phyloP scores from a whole-genome alignment of 2,888 invertebrate genomes.

The Hydropsyche betteni region DNA sequence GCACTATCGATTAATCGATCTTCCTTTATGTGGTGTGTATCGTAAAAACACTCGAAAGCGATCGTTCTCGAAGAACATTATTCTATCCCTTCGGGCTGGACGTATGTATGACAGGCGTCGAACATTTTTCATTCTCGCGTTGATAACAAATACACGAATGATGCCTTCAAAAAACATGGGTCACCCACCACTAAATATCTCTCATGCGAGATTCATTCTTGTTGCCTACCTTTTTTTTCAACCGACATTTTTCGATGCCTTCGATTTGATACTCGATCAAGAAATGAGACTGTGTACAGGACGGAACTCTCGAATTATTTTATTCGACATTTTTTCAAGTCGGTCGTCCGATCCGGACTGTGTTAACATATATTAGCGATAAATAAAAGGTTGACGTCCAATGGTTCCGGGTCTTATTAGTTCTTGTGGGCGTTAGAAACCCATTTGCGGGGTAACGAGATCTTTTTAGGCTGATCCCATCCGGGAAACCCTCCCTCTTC shows the following conservation, averaged over 20 bases:
- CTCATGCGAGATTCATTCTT: background rate
- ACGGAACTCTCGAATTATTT: slow-evolving; percentile 1
- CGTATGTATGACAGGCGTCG: slow-evolving; percentile 35
- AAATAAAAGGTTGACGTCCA: slow-evolving; percentile 25
- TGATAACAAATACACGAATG: slow-evolving; percentile 31
- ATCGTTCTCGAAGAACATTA: slow-evolving; percentile 33
- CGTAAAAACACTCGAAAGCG: slow-evolving; percentile 1
- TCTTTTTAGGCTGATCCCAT: slow-evolving; percentile 11
- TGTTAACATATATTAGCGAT: background rate
- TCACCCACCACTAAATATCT: slow-evolving; percentile 21
- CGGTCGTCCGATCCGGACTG: background rate
- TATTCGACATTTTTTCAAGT: background rate
- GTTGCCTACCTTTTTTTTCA: too few relatives aligned
- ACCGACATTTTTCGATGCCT: too few relatives aligned
- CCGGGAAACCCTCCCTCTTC: background rate
- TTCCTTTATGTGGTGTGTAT: too few relatives aligned
- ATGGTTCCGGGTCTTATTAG: slow-evolving; percentile 12
- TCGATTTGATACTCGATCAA: background rate
- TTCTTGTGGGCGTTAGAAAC: slow-evolving; percentile 45
- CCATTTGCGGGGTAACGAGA: slow-evolving; percentile 44
- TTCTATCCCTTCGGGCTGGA: slow-evolving; percentile 38
- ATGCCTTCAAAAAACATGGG: slow-evolving; percentile 10
- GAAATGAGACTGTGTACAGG: background rate
- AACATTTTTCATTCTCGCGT: slow-evolving; percentile 36
- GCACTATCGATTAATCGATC: too few relatives aligned